phyloP scores from a whole-genome alignment of 2,113 vertebrate species.

The Nanger granti region DNA sequence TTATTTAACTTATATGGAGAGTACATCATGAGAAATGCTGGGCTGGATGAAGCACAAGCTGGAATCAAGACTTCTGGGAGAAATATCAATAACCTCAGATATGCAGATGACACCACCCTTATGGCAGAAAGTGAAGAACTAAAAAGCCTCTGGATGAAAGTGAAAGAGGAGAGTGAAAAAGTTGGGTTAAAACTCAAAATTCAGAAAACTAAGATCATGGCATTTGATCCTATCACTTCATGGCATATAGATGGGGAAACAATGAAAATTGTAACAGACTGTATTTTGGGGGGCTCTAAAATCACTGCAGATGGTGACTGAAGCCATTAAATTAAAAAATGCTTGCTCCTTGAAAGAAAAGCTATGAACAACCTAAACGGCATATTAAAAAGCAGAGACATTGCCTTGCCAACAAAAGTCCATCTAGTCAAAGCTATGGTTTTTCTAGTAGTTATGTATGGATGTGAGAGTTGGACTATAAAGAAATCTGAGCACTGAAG shows the following conservation, averaged over 20 bases:
- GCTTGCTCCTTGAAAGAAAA: background rate
- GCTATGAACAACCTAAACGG: background rate
- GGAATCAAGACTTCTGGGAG: background rate
- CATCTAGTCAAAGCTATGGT: background rate
- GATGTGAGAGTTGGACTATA: background rate
- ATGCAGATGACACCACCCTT: background rate
- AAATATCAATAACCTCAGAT: background rate
- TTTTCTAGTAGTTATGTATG: background rate
- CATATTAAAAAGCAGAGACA: background rate
- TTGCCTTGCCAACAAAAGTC: background rate
- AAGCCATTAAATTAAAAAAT: background rate
- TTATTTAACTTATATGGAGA: background rate
- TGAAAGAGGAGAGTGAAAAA: background rate
- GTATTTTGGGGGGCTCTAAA: background rate
- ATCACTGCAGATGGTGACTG: background rate
- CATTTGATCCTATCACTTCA: background rate
- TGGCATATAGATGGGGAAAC: background rate
- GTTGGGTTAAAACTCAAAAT: background rate
- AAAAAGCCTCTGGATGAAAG: background rate
- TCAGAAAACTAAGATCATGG: background rate
- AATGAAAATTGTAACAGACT: background rate
- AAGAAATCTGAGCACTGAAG: background rate
- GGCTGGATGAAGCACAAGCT: background rate
- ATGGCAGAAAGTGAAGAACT: background rate
- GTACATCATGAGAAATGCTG: fast-evolving